phyloP scores from a whole-genome alignment of 1,140 invertebrate species.

The Heliconius eleuchia region DNA sequence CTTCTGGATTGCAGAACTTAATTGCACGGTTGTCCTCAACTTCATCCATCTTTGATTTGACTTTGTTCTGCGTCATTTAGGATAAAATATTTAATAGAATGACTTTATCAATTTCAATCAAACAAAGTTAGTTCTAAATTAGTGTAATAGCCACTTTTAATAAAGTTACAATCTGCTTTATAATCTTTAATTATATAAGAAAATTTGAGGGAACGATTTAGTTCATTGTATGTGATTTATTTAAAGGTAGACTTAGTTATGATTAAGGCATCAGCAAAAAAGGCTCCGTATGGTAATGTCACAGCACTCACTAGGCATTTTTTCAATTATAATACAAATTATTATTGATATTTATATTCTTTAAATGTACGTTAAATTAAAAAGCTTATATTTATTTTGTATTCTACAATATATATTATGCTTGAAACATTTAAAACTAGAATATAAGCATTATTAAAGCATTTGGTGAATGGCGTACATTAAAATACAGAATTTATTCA shows the following conservation, averaged over 20 bases:
- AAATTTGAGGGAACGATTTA: neutral
- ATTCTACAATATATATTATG: neutral
- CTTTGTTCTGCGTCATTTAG: constrained; percentile 86
- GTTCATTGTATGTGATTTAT: neutral
- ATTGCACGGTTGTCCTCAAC: constrained; percentile 94
- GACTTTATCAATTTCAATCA: neutral
- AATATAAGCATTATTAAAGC: neutral
- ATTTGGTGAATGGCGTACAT: constrained; percentile 12
- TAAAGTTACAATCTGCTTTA: neutral
- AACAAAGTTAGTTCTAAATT: neutral
- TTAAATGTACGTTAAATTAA: no score
- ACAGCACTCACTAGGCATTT: neutral
- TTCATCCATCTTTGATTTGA: constrained; percentile 97
- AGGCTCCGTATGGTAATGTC: neutral
- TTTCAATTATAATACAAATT: neutral
- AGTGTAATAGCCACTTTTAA: neutral
- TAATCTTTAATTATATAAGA: neutral
- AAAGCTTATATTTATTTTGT: neutral
- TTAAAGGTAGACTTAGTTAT: neutral
- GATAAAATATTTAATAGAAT: neutral
- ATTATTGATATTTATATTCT: neutral
- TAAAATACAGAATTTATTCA: constrained; percentile 7
- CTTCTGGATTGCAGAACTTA: constrained; percentile 94
- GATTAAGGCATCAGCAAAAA: neutral
- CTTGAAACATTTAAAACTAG: neutral